Base-by-base conservation (phyloP, 2,113 vertebrate species). In the Phyllostomus hastatus region DNA sequence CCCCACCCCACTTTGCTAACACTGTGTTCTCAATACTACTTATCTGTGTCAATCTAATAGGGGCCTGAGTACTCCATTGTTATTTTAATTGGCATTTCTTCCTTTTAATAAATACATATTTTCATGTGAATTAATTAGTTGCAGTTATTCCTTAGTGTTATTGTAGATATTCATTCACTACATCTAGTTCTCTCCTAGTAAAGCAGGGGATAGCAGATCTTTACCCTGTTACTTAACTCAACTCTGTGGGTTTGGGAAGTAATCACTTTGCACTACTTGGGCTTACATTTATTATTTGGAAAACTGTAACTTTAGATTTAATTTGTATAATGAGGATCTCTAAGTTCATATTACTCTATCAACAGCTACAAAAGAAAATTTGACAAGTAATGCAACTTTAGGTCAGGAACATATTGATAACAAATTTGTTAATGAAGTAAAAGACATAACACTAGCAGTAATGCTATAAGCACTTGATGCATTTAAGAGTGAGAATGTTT, bases 11-110 rank as follows among this genome's bases (percentile, higher is more conserved):
- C 9, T 66, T 66, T 84, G 38, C 72, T 33, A 57, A 41, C 4
- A 35, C 15, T 66, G 2, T 35, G 41, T 38, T 46, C n/a, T 50
- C 54, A 67, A 24, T n/a, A 43, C 16, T 28, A 20, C 33, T 73
- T 24, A 72, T 57, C 33, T 52, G 19, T 90, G 17, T 43, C 67
- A 75, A 0, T 67, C 12, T 89, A 35, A 26, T 15, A 28, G 50
- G n/a, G 33, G 8, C 75, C 15, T 69, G 80, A 41, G 24, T 61
- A 1, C 20, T 82, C 28, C 22, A 57, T 7, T 73, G 9, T 28
- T 88, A 35, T 59, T 82, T 93, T 88, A 35, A 67, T 80, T 88
- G 41, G 6, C n/a, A 75, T 50, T 95, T 43, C 14, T 91, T 96
- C 7, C 46, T 87, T 78, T 79, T 67, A 72, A 52, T 59, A 87